phyloP scores from a whole-genome alignment of 2,113 vertebrate genomes.

The Myotis brandtii region DNA sequence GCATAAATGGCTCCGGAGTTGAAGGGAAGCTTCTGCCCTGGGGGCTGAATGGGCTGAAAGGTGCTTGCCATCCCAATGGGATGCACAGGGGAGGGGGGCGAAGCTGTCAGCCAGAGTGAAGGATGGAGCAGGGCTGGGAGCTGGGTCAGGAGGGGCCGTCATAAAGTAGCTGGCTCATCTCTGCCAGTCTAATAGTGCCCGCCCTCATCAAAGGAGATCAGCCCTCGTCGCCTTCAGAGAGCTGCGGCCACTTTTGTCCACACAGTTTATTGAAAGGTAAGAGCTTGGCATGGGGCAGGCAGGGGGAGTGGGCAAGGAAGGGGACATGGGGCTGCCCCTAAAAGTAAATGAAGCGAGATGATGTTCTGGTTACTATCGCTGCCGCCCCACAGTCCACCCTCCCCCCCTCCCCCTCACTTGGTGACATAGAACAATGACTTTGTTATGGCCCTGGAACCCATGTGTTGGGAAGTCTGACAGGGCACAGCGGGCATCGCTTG shows the following conservation, averaged over 20 bases:
- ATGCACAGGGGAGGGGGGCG: background rate
- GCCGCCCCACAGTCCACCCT: background rate
- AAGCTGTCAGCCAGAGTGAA: constrained; percentile 43
- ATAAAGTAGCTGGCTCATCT: background rate
- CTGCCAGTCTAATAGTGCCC: background rate
- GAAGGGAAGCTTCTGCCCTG: constrained; percentile 46
- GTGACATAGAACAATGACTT: background rate
- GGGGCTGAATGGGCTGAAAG: constrained; percentile 27
- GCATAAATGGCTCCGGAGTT: constrained; percentile 21
- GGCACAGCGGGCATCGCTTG: background rate
- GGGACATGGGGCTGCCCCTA: background rate
- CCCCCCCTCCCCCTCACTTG: too few relatives aligned
- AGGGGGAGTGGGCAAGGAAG: background rate
- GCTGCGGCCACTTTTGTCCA: background rate
- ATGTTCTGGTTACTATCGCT: background rate
- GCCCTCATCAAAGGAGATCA: background rate
- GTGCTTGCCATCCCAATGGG: constrained; percentile 25
- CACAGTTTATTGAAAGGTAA: background rate
- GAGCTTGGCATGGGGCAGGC: background rate
- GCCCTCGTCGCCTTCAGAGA: fast-evolving
- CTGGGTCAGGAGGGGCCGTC: background rate
- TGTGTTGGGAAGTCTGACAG: background rate
- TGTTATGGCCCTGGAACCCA: background rate
- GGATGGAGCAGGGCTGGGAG: background rate
- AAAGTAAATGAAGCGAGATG: background rate